These are phyloP conservation scores for Heliconius sara DNA, from an alignment of 2,888 invertebrate genomes.

Conservation along the genomic window DNA sequence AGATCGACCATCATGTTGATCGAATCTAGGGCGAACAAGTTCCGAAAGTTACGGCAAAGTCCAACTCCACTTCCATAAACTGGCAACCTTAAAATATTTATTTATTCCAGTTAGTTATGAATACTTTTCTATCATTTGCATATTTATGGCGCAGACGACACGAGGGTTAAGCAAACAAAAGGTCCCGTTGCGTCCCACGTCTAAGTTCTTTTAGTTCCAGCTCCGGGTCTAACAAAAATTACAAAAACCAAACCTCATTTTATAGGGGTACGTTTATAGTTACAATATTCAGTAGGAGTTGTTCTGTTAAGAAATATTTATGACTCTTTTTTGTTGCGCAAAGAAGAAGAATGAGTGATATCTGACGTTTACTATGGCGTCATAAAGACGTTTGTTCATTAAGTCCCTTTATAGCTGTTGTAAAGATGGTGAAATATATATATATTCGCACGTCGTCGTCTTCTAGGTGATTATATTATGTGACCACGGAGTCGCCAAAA, in stretches of 20 bases:
- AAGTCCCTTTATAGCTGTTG: slow-evolving; percentile 70
- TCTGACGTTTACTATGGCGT: slow-evolving; percentile 79
- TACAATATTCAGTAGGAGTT: slow-evolving; percentile 81
- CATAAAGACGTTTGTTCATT: slow-evolving; percentile 81
- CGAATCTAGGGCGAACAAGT: slow-evolving; percentile 38
- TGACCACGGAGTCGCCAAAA: slow-evolving; percentile 48
- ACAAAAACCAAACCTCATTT: slow-evolving; percentile 78
- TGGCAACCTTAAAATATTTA: slow-evolving; percentile 66
- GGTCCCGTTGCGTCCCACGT: slow-evolving; percentile 60
- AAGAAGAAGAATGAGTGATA: slow-evolving; percentile 74
- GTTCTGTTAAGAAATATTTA: slow-evolving; percentile 81
- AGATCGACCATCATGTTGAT: background rate
- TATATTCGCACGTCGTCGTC: slow-evolving; percentile 72
- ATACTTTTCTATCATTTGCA: slow-evolving; percentile 77
- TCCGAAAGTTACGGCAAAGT: slow-evolving; percentile 43
- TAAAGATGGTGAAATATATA: slow-evolving; percentile 68
- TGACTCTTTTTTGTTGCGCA: slow-evolving; percentile 71
- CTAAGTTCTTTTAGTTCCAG: slow-evolving; percentile 75
- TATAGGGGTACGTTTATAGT: slow-evolving; percentile 77
- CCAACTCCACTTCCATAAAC: slow-evolving; percentile 39
- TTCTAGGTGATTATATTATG: slow-evolving; percentile 60
- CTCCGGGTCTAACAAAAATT: slow-evolving; percentile 74
- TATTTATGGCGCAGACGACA: slow-evolving; percentile 67
- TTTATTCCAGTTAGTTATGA: slow-evolving; percentile 78
- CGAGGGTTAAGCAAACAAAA: slow-evolving; percentile 68